phyloP scores from a whole-genome alignment of 1,140 invertebrate species.

The Pachyrhynchus sulphureomaculatus region DNA sequence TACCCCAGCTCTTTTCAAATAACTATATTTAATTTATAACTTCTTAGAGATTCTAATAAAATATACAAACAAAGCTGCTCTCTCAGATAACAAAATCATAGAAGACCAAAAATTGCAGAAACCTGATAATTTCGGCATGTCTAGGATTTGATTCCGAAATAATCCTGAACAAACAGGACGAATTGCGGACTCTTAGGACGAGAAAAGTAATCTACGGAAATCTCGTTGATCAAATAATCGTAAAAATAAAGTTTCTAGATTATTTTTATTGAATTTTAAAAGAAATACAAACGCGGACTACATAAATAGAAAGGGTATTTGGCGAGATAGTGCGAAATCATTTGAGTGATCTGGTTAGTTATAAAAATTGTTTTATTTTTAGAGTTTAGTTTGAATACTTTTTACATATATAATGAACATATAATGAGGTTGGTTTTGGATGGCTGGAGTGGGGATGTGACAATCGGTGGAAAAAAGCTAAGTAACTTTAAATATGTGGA shows the following conservation, averaged over 20 bases:
- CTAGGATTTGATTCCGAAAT: slow-evolving; percentile 25
- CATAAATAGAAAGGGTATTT: slow-evolving; percentile 1
- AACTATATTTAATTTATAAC: no score
- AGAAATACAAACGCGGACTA: neutral
- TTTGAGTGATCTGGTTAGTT: neutral
- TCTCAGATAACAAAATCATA: slow-evolving; percentile 14
- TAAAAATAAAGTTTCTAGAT: slow-evolving; percentile 19
- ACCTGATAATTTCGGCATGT: slow-evolving; percentile 31
- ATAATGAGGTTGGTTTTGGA: no score
- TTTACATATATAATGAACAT: no score
- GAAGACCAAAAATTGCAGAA: slow-evolving; percentile 27
- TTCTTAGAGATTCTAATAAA: neutral
- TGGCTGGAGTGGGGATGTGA: no score
- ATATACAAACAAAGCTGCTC: neutral
- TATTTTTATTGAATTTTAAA: slow-evolving; percentile 13
- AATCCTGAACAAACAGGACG: slow-evolving; percentile 33
- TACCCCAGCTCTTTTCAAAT: no score
- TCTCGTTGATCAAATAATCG: slow-evolving; percentile 12
- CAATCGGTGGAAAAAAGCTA: no score
- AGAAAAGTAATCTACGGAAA: slow-evolving; percentile 10
- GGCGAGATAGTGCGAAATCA: slow-evolving; percentile 11
- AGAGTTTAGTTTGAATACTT: no score
- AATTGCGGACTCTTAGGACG: slow-evolving; percentile 8
- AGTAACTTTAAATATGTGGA: no score
- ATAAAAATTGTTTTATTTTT: no score